These are phyloP conservation scores for Diploptera punctata DNA, from an alignment of 2,888 invertebrate genomes.

Conservation along the genomic window DNA sequence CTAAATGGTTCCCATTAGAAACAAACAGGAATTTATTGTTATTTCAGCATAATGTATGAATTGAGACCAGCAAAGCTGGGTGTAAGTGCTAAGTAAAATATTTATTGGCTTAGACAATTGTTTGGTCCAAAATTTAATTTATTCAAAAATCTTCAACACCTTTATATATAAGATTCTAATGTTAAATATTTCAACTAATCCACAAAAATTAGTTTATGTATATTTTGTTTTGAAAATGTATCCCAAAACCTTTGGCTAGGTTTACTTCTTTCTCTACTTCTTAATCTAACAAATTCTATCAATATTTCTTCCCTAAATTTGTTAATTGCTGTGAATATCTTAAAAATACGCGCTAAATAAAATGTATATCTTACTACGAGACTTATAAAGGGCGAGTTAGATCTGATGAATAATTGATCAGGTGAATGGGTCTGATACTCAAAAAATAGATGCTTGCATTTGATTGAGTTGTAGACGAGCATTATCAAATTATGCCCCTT, in stretches of 20 bases:
- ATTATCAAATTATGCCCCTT: neutral
- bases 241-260: neutral
- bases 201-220: constrained; percentile 1
- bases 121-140: constrained; percentile 7
- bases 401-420: no score
- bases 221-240: no score
- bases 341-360: neutral
- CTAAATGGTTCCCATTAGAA: neutral
- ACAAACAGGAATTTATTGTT: neutral
- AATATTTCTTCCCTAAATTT: constrained; percentile 4
- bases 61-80: neutral
- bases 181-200: constrained; percentile 3
- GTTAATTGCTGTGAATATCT: neutral
- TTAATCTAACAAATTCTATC: neutral
- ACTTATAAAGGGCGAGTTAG: no score
- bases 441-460: no score
- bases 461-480: no score
- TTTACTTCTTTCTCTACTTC: neutral
- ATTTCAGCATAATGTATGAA: neutral
- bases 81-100: neutral
- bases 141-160: constrained; percentile 4
- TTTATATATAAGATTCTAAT: constrained; percentile 19
- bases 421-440: no score
- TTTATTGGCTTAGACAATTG: constrained; percentile 21
- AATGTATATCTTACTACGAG: no score